Evolutionary conservation across 2,888 invertebrate species (phyloP), one percentile per base, ranked within the genome.

Genomic region (Callosobruchus maculatus): DNA sequence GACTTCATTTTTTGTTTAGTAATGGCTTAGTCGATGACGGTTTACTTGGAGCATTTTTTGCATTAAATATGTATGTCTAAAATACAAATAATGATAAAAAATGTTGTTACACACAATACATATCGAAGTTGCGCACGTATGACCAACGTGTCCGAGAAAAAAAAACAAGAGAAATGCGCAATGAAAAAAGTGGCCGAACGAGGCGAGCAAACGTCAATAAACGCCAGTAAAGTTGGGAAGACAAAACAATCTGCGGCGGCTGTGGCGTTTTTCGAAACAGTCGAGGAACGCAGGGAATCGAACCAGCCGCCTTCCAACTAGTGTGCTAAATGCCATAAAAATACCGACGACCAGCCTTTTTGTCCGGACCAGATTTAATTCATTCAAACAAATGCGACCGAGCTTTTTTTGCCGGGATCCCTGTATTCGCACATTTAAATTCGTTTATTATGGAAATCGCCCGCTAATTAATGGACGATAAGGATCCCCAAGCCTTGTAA

Each of bases 321-420:
- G 85, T 85, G 84, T 83, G 83, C 78, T 81, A 80, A 83, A 84
- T 84, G 84, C 85, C 84, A 85, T 86, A 85, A 85, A 86, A 86
- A 86, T 86, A 85, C 85, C 84, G 79, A 72, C 75, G 67, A 22
- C 67, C 26, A 26, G 13, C 22, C 21, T 67, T 18, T 21, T 20
- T 71, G 66, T 66, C 67, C 67, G 67, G 21, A 67, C 71, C 30
- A 20, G 22, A 70, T 70, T 30, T 31, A 70, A 70, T 31, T 22
- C 70, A 22, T 21, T 70, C 70, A 70, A 26, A 21, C 20, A 70
- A 70, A 49, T 49, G 49, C 49, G 49, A 49, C 49, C 49, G 49
- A 18, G 9, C 49, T 5, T 49, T 21, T 68, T 22, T 68, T 68
- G 21, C 22, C 13, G 20, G 0, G 68, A 22, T n/a, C 68, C 21